These are phyloP conservation scores for Stratiomys singularior DNA, from an alignment of 2,888 invertebrate species.

Conservation along the genomic window DNA sequence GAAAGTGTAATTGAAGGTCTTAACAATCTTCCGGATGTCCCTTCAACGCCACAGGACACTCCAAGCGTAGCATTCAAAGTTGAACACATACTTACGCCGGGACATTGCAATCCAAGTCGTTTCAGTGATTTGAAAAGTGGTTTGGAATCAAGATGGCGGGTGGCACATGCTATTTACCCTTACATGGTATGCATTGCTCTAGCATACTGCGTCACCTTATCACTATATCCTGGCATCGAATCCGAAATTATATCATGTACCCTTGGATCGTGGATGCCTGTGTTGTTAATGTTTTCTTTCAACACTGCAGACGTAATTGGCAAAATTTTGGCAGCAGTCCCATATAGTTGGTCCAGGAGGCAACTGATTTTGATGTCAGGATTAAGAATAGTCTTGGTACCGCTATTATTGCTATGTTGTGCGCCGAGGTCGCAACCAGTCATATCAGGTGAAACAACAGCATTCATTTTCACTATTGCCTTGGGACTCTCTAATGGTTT, in stretches of 20 bases:
- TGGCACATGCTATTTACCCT: slow-evolving; percentile 85
- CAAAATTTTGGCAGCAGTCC: slow-evolving; percentile 82
- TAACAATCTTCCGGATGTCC: slow-evolving; percentile 61
- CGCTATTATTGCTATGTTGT: slow-evolving; percentile 83
- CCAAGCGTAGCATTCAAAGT: slow-evolving; percentile 64
- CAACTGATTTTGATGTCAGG: slow-evolving; percentile 81
- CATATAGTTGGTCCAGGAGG: slow-evolving; percentile 84
- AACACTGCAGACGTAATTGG: slow-evolving; percentile 89
- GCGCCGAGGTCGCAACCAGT: slow-evolving; percentile 81
- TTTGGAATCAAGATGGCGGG: slow-evolving; percentile 75
- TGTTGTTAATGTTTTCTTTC: slow-evolving; percentile 88
- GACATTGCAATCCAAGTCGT: slow-evolving; percentile 61
- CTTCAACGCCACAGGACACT: slow-evolving; percentile 60
- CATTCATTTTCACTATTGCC: slow-evolving; percentile 73
- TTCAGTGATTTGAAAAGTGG: slow-evolving; percentile 63
- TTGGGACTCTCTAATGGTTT: slow-evolving; percentile 88
- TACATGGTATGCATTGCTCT: slow-evolving; percentile 90
- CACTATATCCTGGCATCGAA: slow-evolving; percentile 89
- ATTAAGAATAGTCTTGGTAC: slow-evolving; percentile 79
- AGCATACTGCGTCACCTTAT: slow-evolving; percentile 90
- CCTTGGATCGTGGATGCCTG: slow-evolving; percentile 90
- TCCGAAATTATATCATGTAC: slow-evolving; percentile 88
- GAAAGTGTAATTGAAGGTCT: slow-evolving; percentile 65
- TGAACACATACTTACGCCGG: slow-evolving; percentile 64
- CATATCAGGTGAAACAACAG: slow-evolving; percentile 74